These are phyloP conservation scores for Nebria salina DNA, from an alignment of 2,888 invertebrate species.

Conservation along the genomic window DNA sequence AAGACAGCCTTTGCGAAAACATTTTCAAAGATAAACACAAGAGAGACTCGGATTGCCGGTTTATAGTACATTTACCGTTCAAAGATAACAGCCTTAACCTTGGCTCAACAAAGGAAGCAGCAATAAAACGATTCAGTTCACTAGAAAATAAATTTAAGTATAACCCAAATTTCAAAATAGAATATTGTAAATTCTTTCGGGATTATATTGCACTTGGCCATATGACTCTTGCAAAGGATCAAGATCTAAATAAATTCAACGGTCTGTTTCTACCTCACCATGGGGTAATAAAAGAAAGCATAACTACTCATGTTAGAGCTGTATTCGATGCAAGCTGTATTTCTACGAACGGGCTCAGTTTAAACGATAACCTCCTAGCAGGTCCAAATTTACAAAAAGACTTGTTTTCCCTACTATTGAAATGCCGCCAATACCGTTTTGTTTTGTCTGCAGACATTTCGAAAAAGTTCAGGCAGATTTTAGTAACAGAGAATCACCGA, in stretches of 20 bases:
- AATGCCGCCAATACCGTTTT: constrained; percentile 22
- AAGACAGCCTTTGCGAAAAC: constrained; percentile 20
- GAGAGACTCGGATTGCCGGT: constrained; percentile 15
- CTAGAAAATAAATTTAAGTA: constrained; percentile 17
- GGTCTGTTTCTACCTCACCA: constrained; percentile 24
- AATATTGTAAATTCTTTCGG: constrained; percentile 20
- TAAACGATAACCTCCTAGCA: constrained; percentile 21
- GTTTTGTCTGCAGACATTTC: constrained; percentile 29
- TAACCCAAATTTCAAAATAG: constrained; percentile 18
- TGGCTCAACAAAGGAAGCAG: constrained; percentile 6
- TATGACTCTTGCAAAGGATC: constrained; percentile 6
- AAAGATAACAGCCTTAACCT: background rate
- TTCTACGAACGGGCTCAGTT: constrained; percentile 16
- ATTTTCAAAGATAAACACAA: constrained; percentile 21
- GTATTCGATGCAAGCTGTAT: constrained; percentile 23
- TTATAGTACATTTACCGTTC: constrained; percentile 15
- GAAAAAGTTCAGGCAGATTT: constrained; percentile 28
- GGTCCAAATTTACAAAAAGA: constrained; percentile 26
- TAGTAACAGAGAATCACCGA: constrained; percentile 14
- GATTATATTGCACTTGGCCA: constrained; percentile 28
- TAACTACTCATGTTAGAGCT: constrained; percentile 24
- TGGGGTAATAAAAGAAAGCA: constrained; percentile 28
- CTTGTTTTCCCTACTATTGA: constrained; percentile 24
- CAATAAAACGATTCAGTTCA: constrained; percentile 24
- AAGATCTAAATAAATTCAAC: constrained; percentile 13